Evolutionary conservation across 2,888 invertebrate species (phyloP).

Genomic region (Cosmia trapezina): DNA sequence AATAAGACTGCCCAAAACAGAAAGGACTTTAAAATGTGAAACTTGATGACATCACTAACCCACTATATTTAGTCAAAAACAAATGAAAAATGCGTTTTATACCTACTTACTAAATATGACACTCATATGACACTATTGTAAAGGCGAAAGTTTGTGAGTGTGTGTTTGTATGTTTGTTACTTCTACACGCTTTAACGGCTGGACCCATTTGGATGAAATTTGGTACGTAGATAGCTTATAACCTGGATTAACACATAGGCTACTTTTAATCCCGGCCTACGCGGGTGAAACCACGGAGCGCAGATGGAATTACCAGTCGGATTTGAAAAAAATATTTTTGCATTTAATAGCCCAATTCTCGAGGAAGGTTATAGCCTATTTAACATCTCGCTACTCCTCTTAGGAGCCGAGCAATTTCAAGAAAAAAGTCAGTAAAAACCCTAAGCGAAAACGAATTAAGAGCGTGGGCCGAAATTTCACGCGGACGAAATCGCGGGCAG

Average conservation of each 20-base stretch:
- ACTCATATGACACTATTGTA: no score
- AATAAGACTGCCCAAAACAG: slow-evolving; percentile 21
- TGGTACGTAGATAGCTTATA: no score
- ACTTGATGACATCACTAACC: slow-evolving; percentile 49
- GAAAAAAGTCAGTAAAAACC: not conserved
- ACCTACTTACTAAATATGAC: no score
- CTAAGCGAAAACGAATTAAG: not conserved
- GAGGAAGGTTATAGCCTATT: not conserved
- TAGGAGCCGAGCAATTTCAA: not conserved
- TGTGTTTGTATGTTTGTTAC: no score
- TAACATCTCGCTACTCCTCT: not conserved
- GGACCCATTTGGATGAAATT: no score
- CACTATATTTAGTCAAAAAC: slow-evolving; percentile 23
- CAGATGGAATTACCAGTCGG: not conserved
- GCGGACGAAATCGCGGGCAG: not conserved
- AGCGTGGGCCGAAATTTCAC: not conserved
- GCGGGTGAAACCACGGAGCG: no score
- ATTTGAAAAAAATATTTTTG: not conserved
- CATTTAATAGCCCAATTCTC: not conserved
- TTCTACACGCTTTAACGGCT: no score
- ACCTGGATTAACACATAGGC: not conserved
- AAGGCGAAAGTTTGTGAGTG: no score
- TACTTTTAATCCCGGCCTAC: no score
- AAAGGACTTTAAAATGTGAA: slow-evolving; percentile 34
- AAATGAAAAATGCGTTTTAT: slow-evolving; percentile 36